Evolutionary conservation across 2,113 vertebrate genomes (phyloP), one percentile per base, ranked within the genome.

Genomic region (Atherinomorus stipes): DNA sequence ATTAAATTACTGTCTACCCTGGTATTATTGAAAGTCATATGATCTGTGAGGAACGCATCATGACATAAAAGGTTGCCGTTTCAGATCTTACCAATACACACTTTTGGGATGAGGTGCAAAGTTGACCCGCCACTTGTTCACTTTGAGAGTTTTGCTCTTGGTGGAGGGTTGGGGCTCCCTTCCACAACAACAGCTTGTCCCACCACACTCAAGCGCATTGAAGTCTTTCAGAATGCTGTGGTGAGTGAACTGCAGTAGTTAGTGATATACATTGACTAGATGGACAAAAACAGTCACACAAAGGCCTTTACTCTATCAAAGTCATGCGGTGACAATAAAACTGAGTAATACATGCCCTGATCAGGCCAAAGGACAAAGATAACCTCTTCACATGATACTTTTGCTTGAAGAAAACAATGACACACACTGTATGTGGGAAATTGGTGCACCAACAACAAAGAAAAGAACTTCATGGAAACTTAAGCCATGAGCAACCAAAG

Each of bases 191-290:
- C 93, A 94, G 38, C 87, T 37, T 16, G 37, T 38, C 19, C 79
- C 84, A 40, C 93, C 93, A 79, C 96, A 98, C 59, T 96, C 89
- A 26, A 97, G 92, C 11, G 96, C 96, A 0, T 98, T 97, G 91
- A 98, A 99, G 90, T 99, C 97, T 82, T 95, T 98, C 63, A 99
- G 92, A 81, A 99, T 93, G 64, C 97, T 99, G 71, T 68, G 21
- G 89, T 37, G 52, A 22, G 69, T 52, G 69, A 64, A 74, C 16
- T 18, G 50, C 44, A 64, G 44, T 65, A 37, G 53, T 81, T 38
- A 71, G 54, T 7, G 1, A 76, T 7, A 37, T 18, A 65, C 16
- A 61, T 69, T 64, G 37, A 67, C n/a, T 37, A 63, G 16, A 18
- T 60, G 9, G 26, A 50, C 38, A 47, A 2, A 15, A 23, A 53